These are phyloP conservation scores for Emydura subglobosa DNA, from an alignment of 2,113 vertebrate genomes.

Conservation along the genomic window DNA sequence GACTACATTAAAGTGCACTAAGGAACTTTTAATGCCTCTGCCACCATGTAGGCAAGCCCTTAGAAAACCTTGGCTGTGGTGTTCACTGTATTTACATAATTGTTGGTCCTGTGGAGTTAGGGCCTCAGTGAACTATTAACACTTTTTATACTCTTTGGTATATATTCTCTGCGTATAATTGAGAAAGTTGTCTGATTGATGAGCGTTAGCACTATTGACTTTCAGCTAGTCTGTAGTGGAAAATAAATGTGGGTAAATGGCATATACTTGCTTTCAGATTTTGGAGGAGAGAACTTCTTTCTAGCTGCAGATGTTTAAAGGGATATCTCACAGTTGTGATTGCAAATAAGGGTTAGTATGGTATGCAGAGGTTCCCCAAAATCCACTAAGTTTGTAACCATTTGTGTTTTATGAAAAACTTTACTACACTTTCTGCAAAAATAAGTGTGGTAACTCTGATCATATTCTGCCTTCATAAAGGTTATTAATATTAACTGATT, in stretches of 20 bases:
- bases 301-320: background rate
- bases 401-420: background rate
- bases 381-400: background rate
- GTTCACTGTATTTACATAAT: rapidly evolving
- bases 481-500: background rate
- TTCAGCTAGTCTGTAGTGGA: background rate
- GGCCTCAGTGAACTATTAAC: background rate
- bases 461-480: background rate
- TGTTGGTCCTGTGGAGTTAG: background rate
- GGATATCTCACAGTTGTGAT: background rate
- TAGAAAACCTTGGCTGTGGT: background rate
- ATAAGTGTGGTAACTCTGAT: background rate
- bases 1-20: background rate
- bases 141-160: background rate
- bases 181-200: background rate
- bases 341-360: background rate
- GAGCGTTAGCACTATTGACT: background rate
- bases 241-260: background rate
- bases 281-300: background rate
- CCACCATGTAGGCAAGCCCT: background rate
- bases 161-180: background rate
- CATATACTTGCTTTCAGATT: background rate
- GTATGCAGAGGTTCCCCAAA: background rate
- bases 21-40: background rate
- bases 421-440: background rate